A percentile compares a stretch with the other conserved stretches of the same genome.
These are phyloP conservation scores for Alethe castanea DNA, from an alignment of 2,113 vertebrate species.

Conservation along the genomic window DNA sequence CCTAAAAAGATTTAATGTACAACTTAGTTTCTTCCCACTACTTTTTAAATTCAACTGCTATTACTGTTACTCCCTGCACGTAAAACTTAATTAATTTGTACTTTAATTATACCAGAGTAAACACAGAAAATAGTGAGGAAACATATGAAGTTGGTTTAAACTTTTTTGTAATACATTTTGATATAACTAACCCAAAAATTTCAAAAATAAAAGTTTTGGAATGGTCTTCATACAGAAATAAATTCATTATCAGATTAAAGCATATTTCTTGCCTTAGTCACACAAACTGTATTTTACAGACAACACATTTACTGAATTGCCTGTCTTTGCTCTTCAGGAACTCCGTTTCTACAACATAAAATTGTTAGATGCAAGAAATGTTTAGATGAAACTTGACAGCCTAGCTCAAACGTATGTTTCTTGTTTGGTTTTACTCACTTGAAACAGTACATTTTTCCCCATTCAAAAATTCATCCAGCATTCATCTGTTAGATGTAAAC, in stretches of 20 bases:
- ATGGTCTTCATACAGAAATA: neutral
- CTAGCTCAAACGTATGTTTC: neutral
- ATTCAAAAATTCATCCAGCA: neutral
- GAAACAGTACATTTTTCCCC: neutral
- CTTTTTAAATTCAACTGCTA: neutral
- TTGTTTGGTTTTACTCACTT: neutral
- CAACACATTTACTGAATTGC: neutral
- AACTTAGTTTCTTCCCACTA: neutral
- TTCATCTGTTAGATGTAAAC: neutral
- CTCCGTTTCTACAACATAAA: neutral
- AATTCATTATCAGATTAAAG: neutral
- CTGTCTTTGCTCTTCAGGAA: neutral
- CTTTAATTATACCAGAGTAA: neutral
- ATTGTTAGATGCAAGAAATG: neutral
- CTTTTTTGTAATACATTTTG: neutral
- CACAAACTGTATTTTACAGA: neutral
- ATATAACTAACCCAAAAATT: neutral
- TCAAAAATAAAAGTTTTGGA: neutral
- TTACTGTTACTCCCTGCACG: neutral
- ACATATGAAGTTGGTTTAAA: neutral
- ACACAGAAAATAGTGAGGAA: neutral
- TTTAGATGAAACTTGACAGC: neutral
- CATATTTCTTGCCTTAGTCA: neutral
- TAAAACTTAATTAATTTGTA: neutral
- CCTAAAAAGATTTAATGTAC: slow-evolving; percentile 9